phyloP scores from a whole-genome alignment of 2,113 vertebrate species.

The Nyctibius bracteatus region DNA sequence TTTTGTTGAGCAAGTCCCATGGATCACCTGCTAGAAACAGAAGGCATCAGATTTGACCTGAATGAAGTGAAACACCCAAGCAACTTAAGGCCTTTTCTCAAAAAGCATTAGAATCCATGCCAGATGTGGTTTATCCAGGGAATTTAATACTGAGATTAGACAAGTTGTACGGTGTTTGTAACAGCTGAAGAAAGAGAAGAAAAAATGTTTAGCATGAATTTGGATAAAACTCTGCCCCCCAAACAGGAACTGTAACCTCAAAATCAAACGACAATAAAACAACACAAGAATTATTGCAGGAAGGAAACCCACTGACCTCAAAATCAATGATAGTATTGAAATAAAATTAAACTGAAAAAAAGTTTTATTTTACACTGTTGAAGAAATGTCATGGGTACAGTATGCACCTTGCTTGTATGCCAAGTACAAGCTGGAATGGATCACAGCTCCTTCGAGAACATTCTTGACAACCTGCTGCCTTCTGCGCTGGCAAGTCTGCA shows the following conservation, averaged over 20 bases:
- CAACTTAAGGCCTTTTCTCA: neutral
- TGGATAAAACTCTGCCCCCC: neutral
- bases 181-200: neutral
- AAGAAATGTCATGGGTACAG: neutral
- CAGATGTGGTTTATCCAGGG: neutral
- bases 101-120: neutral
- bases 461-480: neutral
- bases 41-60: neutral
- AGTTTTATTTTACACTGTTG: neutral
- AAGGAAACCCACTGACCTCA: neutral
- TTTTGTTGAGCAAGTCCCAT: neutral
- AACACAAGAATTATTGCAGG: neutral
- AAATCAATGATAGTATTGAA: neutral
- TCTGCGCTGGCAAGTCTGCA: neutral
- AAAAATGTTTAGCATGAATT: neutral
- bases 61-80: neutral
- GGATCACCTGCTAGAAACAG: neutral
- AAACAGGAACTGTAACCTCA: neutral
- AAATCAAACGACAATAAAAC: neutral
- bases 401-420: neutral
- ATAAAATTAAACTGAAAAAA: neutral
- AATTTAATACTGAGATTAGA: neutral
- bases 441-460: neutral
- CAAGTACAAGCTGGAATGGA: neutral
- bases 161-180: neutral